Percentiles rank a stretch among this genome's conserved stretches.
These are phyloP conservation scores for Dicycla oo DNA, from an alignment of 2,888 invertebrate genomes.

Conservation along the genomic window DNA sequence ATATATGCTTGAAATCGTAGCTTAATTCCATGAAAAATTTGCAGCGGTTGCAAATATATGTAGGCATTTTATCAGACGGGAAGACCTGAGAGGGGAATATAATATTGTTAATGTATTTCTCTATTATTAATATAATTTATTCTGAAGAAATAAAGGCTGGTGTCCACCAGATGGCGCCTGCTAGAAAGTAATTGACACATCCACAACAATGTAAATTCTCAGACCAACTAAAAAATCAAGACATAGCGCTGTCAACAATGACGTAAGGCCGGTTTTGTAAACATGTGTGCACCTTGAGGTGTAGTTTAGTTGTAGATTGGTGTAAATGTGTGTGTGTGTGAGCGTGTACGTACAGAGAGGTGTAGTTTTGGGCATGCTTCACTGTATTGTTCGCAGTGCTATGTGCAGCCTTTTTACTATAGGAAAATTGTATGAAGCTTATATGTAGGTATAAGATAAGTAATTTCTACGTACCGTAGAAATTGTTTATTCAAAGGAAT, in stretches of 20 bases:
- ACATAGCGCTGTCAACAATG: no score
- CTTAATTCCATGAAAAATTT: conserved; percentile 92
- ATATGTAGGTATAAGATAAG: neutral
- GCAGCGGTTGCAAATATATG: conserved; percentile 93
- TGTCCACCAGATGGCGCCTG: conserved; percentile 67
- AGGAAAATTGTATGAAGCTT: neutral
- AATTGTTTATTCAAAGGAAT: neutral
- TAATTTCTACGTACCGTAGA: neutral
- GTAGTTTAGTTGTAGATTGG: no score
- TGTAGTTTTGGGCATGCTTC: no score
- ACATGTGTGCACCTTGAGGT: no score
- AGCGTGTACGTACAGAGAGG: no score
- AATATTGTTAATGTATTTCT: neutral
- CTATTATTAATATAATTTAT: neutral
- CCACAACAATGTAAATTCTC: conserved; percentile 8
- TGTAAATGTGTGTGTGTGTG: no score
- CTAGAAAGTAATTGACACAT: conserved; percentile 32
- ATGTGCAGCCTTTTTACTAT: neutral
- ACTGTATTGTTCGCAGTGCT: no score
- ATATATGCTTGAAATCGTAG: conserved; percentile 94
- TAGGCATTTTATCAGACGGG: conserved; percentile 93
- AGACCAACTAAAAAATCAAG: no score
- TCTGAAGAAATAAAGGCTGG: neutral
- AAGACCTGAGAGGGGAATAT: conserved; percentile 84
- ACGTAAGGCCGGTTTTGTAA: no score